These are phyloP conservation scores for Calidris pygmaea DNA, from an alignment of 2,113 vertebrate genomes.

Conservation along the genomic window DNA sequence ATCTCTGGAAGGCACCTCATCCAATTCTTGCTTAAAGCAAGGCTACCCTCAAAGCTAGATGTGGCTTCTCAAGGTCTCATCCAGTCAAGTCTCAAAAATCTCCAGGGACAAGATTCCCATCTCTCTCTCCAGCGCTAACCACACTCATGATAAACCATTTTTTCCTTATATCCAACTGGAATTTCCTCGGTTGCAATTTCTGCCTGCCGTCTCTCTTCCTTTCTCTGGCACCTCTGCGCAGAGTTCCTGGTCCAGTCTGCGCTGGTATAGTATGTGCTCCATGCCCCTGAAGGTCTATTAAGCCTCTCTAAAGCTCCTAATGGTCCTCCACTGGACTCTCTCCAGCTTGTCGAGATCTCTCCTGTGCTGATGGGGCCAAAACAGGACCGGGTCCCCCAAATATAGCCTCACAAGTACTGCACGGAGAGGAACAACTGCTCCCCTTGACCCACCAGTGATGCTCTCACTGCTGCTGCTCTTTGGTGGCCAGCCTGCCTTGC, in stretches of 20 bases:
- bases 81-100: background rate
- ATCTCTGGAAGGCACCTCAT: background rate
- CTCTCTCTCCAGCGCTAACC: background rate
- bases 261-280: background rate
- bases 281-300: background rate
- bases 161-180: background rate
- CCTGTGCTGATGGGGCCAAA: background rate
- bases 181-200: background rate
- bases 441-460: background rate
- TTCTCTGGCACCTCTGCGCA: background rate
- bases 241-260: background rate
- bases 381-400: background rate
- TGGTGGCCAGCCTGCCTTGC: rapidly evolving
- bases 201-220: background rate
- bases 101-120: background rate
- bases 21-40: background rate
- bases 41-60: background rate
- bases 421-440: background rate
- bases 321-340: background rate
- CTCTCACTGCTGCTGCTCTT: background rate
- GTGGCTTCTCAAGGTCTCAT: background rate
- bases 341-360: background rate
- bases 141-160: background rate
- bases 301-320: background rate
- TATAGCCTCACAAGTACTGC: background rate